Conservation (phyloP, 2,888 invertebrate genomes). For the Deilephila porcellus region DNA sequence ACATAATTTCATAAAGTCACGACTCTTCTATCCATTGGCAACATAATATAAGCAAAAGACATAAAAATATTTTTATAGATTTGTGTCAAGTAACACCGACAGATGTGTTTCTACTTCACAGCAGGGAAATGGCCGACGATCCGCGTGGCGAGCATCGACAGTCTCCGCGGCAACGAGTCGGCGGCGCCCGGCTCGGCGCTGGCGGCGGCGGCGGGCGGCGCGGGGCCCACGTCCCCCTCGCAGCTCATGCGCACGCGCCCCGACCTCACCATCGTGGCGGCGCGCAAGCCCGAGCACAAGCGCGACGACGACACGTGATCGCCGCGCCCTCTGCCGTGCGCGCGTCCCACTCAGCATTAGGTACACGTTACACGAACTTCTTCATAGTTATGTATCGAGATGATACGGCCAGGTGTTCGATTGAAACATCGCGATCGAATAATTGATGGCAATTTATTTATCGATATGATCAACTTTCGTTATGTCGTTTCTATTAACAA, state of each 20-base stretch:
- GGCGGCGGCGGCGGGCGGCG: constrained; percentile 30
- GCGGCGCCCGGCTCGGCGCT: constrained; percentile 29
- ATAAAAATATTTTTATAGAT: no score
- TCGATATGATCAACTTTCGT: no score
- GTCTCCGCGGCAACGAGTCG: constrained; percentile 53
- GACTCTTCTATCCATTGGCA: no score
- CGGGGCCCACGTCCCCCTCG: constrained; percentile 56
- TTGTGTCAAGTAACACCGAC: no score
- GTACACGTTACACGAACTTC: neutral
- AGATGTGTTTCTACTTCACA: constrained; percentile 35
- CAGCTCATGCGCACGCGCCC: constrained; percentile 75
- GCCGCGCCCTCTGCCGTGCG: neutral
- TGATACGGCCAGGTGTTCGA: no score
- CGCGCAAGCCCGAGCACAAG: constrained; percentile 50
- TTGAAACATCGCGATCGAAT: no score
- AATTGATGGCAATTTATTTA: no score
- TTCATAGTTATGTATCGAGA: no score
- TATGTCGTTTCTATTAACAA: neutral
- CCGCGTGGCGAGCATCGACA: constrained; percentile 74
- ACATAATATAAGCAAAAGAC: no score
- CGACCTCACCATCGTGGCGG: constrained; percentile 77
- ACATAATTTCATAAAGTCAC: no score
- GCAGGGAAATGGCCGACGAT: constrained; percentile 74
- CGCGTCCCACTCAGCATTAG: neutral
- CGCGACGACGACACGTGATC: constrained; percentile 57